These are phyloP conservation scores for Pseudomyrmex pallidus DNA, from an alignment of 1,140 invertebrate genomes.

Conservation along the genomic window DNA sequence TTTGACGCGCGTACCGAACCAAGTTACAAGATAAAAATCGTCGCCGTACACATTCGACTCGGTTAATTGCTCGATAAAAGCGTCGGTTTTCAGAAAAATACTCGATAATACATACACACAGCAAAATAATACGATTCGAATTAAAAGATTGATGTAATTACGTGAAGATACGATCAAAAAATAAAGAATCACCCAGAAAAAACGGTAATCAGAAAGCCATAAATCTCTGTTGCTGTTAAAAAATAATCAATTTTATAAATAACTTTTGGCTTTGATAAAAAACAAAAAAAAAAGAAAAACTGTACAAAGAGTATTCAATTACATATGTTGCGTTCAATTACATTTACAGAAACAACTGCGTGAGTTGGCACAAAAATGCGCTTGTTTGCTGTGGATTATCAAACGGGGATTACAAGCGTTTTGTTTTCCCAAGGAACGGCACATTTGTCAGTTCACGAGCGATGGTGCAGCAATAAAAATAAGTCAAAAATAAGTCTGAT, in stretches of 20 bases:
- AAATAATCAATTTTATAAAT: conserved; percentile 21
- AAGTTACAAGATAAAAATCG: conserved; percentile 16
- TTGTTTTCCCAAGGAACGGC: conserved; percentile 37
- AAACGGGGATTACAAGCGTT: conserved; percentile 42
- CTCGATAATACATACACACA: not conserved
- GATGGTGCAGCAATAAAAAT: not conserved
- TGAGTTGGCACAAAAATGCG: conserved; percentile 27
- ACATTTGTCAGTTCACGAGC: conserved; percentile 1
- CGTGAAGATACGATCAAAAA: not conserved
- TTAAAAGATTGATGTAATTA: not conserved
- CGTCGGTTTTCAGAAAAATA: not conserved
- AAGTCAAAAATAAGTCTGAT: not conserved
- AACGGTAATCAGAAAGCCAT: conserved; percentile 34
- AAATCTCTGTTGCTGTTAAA: conserved; percentile 14
- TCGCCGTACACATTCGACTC: not conserved
- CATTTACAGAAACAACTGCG: conserved; percentile 42
- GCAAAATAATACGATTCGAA: not conserved
- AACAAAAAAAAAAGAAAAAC: not conserved
- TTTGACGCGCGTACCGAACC: not conserved
- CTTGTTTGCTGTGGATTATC: conserved; percentile 40
- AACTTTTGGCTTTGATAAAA: conserved; percentile 11
- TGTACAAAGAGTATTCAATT: not conserved
- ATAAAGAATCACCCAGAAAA: not conserved
- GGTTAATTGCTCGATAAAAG: conserved; percentile 59
- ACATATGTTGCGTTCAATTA: not conserved